Conservation (phyloP, 2,888 invertebrate species). For the Eupithecia tripunctaria region DNA sequence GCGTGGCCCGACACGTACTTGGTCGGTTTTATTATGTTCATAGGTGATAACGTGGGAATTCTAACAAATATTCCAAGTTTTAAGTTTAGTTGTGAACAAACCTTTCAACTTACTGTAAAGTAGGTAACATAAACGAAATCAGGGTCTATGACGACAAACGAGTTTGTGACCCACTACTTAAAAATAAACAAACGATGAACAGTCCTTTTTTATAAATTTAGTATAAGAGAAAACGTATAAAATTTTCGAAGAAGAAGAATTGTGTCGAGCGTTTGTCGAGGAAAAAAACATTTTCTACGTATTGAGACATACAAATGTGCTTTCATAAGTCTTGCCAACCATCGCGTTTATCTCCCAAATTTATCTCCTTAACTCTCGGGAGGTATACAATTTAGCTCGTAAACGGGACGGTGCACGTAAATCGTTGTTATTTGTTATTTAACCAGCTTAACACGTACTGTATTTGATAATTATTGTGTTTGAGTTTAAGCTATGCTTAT, state of each 20-base stretch:
- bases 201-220: not conserved
- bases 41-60: not conserved
- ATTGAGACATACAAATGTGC: constrained; percentile 11
- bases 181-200: not conserved
- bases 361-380: constrained; percentile 16
- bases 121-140: not conserved
- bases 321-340: constrained; percentile 15
- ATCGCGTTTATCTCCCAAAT: constrained; percentile 25
- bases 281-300: not conserved
- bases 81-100: not conserved
- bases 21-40: not conserved
- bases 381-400: constrained; percentile 27
- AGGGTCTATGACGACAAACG: not conserved
- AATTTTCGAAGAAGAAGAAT: too few relatives aligned
- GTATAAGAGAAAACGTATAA: not conserved
- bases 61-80: not conserved
- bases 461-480: not conserved
- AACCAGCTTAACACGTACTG: constrained; percentile 5
- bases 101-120: not conserved
- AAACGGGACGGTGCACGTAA: constrained; percentile 20
- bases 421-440: constrained; percentile 16
- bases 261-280: not conserved
- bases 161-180: not conserved
- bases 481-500: not conserved
- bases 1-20: not conserved